These are phyloP conservation scores for Zaprionus taronus DNA, from an alignment of 1,140 invertebrate species.

Conservation along the genomic window DNA sequence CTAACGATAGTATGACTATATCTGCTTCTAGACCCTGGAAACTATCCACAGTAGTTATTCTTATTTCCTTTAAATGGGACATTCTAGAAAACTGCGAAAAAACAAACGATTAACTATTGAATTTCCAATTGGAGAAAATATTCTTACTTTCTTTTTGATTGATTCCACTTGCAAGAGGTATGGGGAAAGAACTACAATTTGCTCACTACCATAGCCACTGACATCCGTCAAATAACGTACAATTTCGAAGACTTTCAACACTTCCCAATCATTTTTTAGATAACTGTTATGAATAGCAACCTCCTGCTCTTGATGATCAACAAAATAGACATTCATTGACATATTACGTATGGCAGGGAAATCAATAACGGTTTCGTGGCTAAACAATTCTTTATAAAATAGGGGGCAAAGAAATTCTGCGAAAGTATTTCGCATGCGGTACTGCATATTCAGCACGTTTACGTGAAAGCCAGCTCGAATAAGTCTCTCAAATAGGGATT, in stretches of 20 bases:
- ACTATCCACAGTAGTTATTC: conserved; percentile 88
- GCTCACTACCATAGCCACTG: conserved; percentile 3
- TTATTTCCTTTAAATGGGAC: conserved; percentile 85
- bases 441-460: conserved; percentile 86
- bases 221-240: conserved; percentile 12
- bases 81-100: conserved; percentile 85
- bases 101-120: background rate
- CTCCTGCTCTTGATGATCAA: conserved; percentile 21
- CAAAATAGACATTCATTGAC: conserved; percentile 86
- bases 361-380: conserved; percentile 85
- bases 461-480: conserved; percentile 86
- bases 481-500: conserved; percentile 90
- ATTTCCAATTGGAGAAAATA: background rate
- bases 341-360: conserved; percentile 86
- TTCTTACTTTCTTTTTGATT: conserved; percentile 34
- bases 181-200: conserved; percentile 87
- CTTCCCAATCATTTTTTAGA: conserved; percentile 15
- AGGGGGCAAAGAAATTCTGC: conserved; percentile 86
- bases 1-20: conserved; percentile 92
- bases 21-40: conserved; percentile 94
- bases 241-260: conserved; percentile 7
- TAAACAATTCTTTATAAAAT: conserved; percentile 86
- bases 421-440: conserved; percentile 89
- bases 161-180: conserved; percentile 86
- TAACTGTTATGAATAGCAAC: background rate